Percentiles rank a stretch among this genome's conserved stretches.
phyloP scores from a whole-genome alignment of 2,888 invertebrate genomes.

The Laothoe populi region DNA sequence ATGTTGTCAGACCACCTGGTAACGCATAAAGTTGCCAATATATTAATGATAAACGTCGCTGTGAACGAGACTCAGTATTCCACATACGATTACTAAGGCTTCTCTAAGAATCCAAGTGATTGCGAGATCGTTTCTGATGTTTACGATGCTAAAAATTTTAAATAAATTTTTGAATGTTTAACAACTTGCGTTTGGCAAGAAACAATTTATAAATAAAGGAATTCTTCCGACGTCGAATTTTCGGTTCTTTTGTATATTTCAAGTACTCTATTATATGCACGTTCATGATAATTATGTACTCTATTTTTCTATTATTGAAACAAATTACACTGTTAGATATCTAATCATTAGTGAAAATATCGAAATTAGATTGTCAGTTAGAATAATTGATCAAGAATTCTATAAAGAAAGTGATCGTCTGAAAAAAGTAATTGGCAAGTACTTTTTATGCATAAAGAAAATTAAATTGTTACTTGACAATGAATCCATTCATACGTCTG shows the following conservation, averaged over 20 bases:
- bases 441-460: constrained; percentile 16
- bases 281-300: neutral
- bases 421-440: constrained; percentile 22
- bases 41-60: constrained; percentile 35
- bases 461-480: constrained; percentile 18
- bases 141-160: neutral
- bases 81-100: neutral
- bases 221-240: neutral
- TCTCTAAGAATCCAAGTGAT: constrained; percentile 12
- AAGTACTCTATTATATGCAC: neutral
- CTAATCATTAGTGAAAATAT: constrained; percentile 20
- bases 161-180: constrained; percentile 1
- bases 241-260: neutral
- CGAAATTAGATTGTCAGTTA: neutral
- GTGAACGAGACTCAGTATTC: constrained; percentile 3
- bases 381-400: neutral
- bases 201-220: neutral
- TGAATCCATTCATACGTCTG: neutral
- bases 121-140: neutral
- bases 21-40: constrained; percentile 51
- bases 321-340: constrained; percentile 3
- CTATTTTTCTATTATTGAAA: neutral
- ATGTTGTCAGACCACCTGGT: constrained; percentile 58
- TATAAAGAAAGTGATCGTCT: neutral
- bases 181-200: neutral